Evolutionary conservation across 2,888 invertebrate genomes (phyloP).

Genomic region (Heliconius cydno): DNA sequence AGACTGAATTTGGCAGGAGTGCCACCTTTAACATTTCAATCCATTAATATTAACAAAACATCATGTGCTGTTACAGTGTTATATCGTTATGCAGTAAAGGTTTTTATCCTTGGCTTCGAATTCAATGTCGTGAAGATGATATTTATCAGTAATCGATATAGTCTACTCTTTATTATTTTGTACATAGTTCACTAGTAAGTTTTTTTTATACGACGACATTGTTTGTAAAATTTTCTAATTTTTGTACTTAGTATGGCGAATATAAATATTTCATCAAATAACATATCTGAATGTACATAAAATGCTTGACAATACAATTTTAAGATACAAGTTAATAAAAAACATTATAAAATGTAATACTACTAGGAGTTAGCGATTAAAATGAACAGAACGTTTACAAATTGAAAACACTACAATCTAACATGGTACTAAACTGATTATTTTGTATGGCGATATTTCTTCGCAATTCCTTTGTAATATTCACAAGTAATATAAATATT

Average conservation of each 20-base stretch:
- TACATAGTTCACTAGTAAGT: constrained; percentile 35
- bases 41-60: constrained; percentile 48
- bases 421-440: constrained; percentile 46
- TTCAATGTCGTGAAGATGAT: constrained; percentile 22
- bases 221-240: constrained; percentile 14
- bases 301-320: constrained; percentile 82
- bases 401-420: constrained; percentile 43
- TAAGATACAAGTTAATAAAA: constrained; percentile 62
- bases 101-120: constrained; percentile 24
- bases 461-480: constrained; percentile 45
- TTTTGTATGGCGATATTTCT: constrained; percentile 41
- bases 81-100: constrained; percentile 36
- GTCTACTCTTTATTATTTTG: constrained; percentile 24
- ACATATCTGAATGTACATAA: constrained; percentile 82
- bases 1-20: constrained; percentile 80
- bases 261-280: constrained; percentile 65
- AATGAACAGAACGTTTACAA: constrained; percentile 40
- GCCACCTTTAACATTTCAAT: constrained; percentile 66
- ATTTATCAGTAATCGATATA: constrained; percentile 2
- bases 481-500: constrained; percentile 45
- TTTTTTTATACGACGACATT: constrained; percentile 20
- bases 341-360: constrained; percentile 55
- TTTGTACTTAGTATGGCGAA: constrained; percentile 22
- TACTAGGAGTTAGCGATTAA: constrained; percentile 47
- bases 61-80: constrained; percentile 41